These are phyloP conservation scores for Nyctereutes procyonoides DNA, from an alignment of 2,113 vertebrate species.

Conservation along the genomic window DNA sequence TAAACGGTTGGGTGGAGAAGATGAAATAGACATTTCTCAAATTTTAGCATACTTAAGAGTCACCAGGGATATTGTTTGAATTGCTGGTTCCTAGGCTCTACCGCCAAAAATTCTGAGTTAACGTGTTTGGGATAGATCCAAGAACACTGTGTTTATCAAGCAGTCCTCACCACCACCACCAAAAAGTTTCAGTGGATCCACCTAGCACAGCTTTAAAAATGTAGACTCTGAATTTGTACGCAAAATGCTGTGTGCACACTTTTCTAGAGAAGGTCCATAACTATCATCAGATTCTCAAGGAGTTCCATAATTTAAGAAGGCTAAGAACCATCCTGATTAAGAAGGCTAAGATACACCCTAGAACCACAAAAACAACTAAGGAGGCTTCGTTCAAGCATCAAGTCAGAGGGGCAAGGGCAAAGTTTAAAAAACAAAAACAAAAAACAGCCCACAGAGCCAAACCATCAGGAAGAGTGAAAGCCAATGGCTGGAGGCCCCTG, in stretches of 20 bases:
- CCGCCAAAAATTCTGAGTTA: not conserved
- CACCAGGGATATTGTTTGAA: not conserved
- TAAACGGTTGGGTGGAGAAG: not conserved
- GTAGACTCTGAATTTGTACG: not conserved
- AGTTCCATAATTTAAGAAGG: not conserved
- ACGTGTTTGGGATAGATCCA: not conserved
- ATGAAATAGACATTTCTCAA: not conserved
- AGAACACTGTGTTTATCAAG: not conserved
- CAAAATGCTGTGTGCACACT: not conserved
- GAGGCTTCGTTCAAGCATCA: not conserved
- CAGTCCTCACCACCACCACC: not conserved
- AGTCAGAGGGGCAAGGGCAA: not conserved
- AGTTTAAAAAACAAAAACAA: not conserved
- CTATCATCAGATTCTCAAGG: not conserved
- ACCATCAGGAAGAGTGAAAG: not conserved
- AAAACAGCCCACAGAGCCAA: not conserved
- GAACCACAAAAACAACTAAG: not conserved
- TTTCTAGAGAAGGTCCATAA: constrained; percentile 10
- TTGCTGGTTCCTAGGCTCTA: not conserved
- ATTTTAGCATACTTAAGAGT: not conserved
- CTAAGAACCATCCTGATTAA: not conserved
- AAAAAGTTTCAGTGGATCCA: not conserved
- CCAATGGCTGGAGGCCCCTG: rapidly evolving
- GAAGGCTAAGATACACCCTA: not conserved
- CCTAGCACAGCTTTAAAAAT: constrained; percentile 18